Conservation (phyloP, 2,113 vertebrate species). For the Otus sunia region DNA sequence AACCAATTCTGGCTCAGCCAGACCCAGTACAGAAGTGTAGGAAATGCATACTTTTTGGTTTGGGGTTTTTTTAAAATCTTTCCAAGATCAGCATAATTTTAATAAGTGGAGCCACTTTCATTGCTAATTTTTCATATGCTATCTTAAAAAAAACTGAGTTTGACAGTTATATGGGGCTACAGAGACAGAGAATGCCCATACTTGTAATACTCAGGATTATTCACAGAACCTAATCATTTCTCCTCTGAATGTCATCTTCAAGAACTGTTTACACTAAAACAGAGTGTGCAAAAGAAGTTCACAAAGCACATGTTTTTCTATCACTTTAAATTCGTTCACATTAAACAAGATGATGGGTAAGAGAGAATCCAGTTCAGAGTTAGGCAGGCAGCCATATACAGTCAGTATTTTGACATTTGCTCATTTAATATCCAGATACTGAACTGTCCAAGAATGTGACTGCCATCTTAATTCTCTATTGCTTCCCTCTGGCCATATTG, state of each 20-base stretch:
- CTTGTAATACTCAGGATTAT: not conserved
- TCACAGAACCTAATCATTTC: not conserved
- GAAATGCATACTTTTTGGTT: not conserved
- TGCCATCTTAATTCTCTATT: not conserved
- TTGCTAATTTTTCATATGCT: not conserved
- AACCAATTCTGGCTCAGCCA: too few species aligned
- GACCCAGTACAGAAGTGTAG: not conserved
- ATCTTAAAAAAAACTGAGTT: not conserved
- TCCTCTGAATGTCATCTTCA: not conserved
- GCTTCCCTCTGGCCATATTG: not conserved
- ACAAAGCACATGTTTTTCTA: not conserved
- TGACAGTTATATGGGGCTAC: not conserved
- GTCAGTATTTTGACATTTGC: not conserved
- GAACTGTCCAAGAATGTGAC: not conserved
- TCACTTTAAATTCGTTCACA: not conserved
- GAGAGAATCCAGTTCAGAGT: not conserved
- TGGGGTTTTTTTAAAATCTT: not conserved
- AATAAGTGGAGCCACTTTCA: not conserved
- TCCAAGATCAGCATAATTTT: not conserved
- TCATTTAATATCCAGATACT: not conserved
- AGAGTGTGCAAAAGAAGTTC: not conserved
- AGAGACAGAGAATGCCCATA: not conserved
- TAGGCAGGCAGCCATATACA: not conserved
- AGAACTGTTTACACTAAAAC: not conserved
- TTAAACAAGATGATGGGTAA: not conserved